Evolutionary conservation across 2,888 invertebrate genomes (phyloP), one percentile per base, ranked within the genome.

Genomic region (Lissonota sp.): DNA sequence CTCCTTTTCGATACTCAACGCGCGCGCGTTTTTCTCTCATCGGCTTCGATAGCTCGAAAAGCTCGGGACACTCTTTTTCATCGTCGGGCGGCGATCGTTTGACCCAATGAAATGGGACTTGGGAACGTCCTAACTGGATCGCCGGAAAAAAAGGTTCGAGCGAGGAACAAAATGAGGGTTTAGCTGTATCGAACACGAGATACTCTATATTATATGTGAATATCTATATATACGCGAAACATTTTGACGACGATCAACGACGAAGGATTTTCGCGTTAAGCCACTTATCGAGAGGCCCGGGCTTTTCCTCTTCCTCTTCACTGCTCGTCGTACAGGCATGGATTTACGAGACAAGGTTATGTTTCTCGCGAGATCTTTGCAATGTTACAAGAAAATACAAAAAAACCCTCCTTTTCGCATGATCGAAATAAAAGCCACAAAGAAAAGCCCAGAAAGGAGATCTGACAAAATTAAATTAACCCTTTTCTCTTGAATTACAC

Each of bases 221-320:
- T 26, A 26, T 26, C 1, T 26, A 26, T 26, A 26, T 44, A 46
- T 37, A 46, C 64, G 14, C 8, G 49, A 44, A 58, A 62, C 79
- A 14, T 67, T 64, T 73, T 77, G 77, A 73, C 77, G 73, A 77
- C 53, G 76, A 73, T 63, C 62, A 63, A 66, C 42, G 69, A 75
- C 37, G 58, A 76, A 70, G 80, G 73, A 60, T 80, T 78, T 77
- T 42, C 55, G 39, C 69, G 73, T 78, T 86, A 87, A 88, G 87
- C 86, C 86, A 88, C 87, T 88, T 88, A 87, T 87, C 88, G 83
- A 83, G 82, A 80, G 85, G 79, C 76, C 73, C 84, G 84, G 46
- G 46, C 51, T 75, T 73, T 57, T 37, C 8, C 60, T 77, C 42
- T 42, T 26, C 60, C 26, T 26, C 26, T 26, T 26, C 26, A 1